These are phyloP conservation scores for Scrobipalpa atriplicella DNA, from an alignment of 2,888 invertebrate genomes.

Conservation along the genomic window DNA sequence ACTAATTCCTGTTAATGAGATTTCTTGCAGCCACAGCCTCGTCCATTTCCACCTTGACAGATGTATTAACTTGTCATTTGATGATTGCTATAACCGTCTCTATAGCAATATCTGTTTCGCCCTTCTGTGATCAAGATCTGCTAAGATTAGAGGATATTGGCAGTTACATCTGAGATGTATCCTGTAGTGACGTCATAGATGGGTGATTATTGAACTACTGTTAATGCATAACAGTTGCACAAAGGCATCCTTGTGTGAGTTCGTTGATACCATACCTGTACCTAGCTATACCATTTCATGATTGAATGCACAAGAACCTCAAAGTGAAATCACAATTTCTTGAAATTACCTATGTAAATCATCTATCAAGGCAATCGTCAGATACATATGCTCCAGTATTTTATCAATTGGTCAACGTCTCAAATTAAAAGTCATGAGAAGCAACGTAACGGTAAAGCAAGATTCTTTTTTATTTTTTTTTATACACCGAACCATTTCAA, in stretches of 20 bases:
- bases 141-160: not conserved
- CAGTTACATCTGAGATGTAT: constrained; percentile 1
- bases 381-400: too few species aligned
- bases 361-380: too few species aligned
- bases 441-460: too few species aligned
- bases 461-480: too few species aligned
- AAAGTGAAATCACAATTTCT: too few species aligned
- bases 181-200: not conserved
- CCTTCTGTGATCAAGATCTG: constrained; percentile 11
- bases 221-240: not conserved
- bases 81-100: constrained; percentile 26
- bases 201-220: not conserved
- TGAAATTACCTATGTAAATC: too few species aligned
- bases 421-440: too few species aligned
- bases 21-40: constrained; percentile 39
- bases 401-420: too few species aligned
- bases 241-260: not conserved
- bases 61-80: constrained; percentile 48
- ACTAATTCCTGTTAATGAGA: constrained; percentile 37
- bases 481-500: too few species aligned
- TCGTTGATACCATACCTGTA: too few species aligned
- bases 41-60: constrained; percentile 41
- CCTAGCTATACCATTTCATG: too few species aligned
- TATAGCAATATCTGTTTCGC: not conserved
- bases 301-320: too few species aligned